Percentiles rank a stretch among this genome's conserved stretches.
phyloP scores from a whole-genome alignment of 2,113 vertebrate species.

The Pterophyllum scalare region DNA sequence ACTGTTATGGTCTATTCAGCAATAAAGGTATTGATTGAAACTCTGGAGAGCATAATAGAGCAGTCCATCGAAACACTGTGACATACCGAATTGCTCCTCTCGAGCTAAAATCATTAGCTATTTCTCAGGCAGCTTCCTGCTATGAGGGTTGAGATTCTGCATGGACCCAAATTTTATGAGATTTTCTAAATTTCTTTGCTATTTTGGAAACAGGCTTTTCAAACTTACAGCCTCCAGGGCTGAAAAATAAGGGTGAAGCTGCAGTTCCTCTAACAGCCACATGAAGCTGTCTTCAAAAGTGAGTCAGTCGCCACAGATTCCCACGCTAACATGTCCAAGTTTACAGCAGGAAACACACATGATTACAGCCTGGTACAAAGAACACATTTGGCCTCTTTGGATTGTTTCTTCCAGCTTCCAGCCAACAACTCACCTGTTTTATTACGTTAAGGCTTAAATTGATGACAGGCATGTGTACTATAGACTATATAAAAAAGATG shows the following conservation, averaged over 20 bases:
- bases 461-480: too few species aligned
- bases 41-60: not conserved
- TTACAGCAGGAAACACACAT: not conserved
- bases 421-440: too few species aligned
- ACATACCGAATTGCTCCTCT: not conserved
- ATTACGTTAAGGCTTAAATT: not conserved
- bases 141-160: not conserved
- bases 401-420: not conserved
- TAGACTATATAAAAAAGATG: not conserved
- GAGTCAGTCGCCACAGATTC: not conserved
- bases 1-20: not conserved
- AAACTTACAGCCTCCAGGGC: not conserved
- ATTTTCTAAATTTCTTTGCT: conserved; percentile 13
- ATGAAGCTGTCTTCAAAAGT: not conserved
- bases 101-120: not conserved
- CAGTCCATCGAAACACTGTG: not conserved
- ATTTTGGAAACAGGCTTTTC: not conserved
- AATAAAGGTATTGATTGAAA: conserved; percentile 23
- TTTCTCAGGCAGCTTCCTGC: not conserved
- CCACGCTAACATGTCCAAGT: not conserved
- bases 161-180: not conserved
- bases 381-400: not conserved
- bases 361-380: not conserved
- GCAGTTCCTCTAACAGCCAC: not conserved
- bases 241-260: not conserved